phyloP scores from a whole-genome alignment of 2,888 invertebrate species.

The Iphiclides podalirius region DNA sequence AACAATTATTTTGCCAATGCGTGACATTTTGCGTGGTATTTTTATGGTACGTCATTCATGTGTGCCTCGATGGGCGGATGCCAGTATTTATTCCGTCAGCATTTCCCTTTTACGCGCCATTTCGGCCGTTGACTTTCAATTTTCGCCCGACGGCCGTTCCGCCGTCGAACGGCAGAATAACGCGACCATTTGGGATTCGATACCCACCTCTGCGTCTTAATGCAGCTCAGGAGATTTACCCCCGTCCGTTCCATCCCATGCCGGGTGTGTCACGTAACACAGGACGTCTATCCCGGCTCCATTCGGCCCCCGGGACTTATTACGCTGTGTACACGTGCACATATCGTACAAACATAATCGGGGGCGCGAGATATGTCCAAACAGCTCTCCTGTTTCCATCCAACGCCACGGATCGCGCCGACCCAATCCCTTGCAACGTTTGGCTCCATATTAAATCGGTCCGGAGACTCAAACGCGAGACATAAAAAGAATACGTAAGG shows the following conservation, averaged over 20 bases:
- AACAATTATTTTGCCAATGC: too few relatives aligned
- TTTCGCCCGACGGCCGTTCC: slow-evolving; percentile 48
- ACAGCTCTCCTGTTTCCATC: slow-evolving; percentile 71
- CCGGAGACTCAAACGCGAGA: slow-evolving; percentile 31
- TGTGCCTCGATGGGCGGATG: too few relatives aligned
- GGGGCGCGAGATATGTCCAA: slow-evolving; percentile 63
- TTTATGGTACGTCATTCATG: too few relatives aligned
- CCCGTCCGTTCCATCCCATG: slow-evolving; percentile 63
- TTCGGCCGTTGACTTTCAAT: slow-evolving; percentile 59
- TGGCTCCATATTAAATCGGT: slow-evolving; percentile 63
- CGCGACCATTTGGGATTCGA: slow-evolving; percentile 62
- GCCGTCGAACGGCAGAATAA: slow-evolving; percentile 63
- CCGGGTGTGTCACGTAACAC: slow-evolving; percentile 66
- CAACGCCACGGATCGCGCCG: slow-evolving; percentile 55
- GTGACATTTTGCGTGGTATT: too few relatives aligned
- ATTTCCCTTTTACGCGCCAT: slow-evolving; percentile 49
- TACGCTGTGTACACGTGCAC: slow-evolving; percentile 74
- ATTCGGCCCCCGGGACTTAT: slow-evolving; percentile 75
- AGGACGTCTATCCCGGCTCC: too few relatives aligned
- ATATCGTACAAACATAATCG: slow-evolving; percentile 78
- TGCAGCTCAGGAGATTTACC: slow-evolving; percentile 72
- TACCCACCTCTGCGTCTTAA: slow-evolving; percentile 64
- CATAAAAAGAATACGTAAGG: slow-evolving; percentile 23
- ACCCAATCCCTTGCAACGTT: slow-evolving; percentile 62
- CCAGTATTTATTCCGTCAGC: slow-evolving; percentile 28